phyloP scores from a whole-genome alignment of 2,797 vertebrate species.

The Amazona ochrocephala region DNA sequence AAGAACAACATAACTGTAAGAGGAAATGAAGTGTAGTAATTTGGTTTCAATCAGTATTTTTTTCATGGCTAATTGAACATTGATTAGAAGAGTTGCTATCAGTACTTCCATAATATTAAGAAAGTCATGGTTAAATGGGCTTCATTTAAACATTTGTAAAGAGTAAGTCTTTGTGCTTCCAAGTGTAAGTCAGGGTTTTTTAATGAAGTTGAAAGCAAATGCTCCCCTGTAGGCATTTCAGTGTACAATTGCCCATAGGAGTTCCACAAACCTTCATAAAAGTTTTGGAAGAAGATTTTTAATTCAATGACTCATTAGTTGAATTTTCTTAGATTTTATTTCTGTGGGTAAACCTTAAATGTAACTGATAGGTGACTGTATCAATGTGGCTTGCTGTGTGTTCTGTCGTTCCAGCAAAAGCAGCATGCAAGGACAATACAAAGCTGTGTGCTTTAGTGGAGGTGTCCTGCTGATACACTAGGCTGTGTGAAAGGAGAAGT shows the following conservation, averaged over 20 bases:
- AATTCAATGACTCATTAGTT: not conserved
- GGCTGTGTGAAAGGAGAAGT: rapidly evolving
- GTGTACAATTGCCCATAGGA: not conserved
- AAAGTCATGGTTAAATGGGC: not conserved
- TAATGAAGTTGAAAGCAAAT: slow-evolving; percentile 14
- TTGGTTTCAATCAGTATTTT: slow-evolving; percentile 28
- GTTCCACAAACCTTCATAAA: not conserved
- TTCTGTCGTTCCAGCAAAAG: not conserved
- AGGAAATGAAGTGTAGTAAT: not conserved
- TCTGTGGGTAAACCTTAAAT: not conserved
- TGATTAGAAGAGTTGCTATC: slow-evolving; percentile 1
- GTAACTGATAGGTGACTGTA: not conserved
- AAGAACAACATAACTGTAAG: not conserved
- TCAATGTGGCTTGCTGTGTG: not conserved
- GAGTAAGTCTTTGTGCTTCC: not conserved
- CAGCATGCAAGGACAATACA: not conserved
- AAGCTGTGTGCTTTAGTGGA: not conserved
- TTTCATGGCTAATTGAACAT: slow-evolving; percentile 14
- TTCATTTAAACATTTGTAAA: slow-evolving; percentile 1
- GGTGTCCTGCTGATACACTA: not conserved
- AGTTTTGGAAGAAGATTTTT: not conserved
- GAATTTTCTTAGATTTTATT: not conserved
- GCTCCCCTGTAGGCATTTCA: not conserved
- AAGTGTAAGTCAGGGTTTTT: not conserved
- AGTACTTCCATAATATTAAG: not conserved